Percentiles rank a stretch among this genome's conserved stretches.
phyloP scores from a whole-genome alignment of 2,888 invertebrate genomes.

The Pheosia gnoma region DNA sequence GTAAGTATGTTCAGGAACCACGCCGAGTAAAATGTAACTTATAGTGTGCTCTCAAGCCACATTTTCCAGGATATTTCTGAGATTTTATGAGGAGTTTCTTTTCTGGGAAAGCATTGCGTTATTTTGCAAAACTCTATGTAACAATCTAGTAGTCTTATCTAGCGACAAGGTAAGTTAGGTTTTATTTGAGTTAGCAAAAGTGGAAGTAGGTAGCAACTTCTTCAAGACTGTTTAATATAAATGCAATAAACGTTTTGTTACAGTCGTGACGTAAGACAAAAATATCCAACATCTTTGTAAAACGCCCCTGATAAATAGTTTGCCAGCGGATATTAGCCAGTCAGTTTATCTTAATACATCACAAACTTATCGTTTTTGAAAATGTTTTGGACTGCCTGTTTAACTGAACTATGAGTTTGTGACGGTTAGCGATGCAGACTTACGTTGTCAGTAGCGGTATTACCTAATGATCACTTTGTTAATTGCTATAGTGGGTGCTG shows the following conservation, averaged over 20 bases:
- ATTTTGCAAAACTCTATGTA: neutral
- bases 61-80: neutral
- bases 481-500: too few species aligned
- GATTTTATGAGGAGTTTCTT: neutral
- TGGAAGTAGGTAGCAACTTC: neutral
- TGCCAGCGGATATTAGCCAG: too few species aligned
- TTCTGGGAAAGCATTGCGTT: neutral
- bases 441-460: too few species aligned
- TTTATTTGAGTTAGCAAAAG: slow-evolving; percentile 2
- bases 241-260: neutral
- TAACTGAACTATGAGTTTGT: too few species aligned
- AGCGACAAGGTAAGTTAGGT: neutral
- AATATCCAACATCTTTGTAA: too few species aligned
- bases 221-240: neutral
- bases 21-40: slow-evolving; percentile 1
- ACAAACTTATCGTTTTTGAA: too few species aligned
- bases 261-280: neutral
- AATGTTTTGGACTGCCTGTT: too few species aligned
- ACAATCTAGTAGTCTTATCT: neutral
- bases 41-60: neutral
- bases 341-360: too few species aligned
- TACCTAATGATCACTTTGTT: too few species aligned
- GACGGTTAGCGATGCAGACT: too few species aligned
- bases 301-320: too few species aligned
- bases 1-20: neutral